Evolutionary conservation across 2,797 vertebrate species (phyloP).

Genomic region (Lutjanus campechanus): DNA sequence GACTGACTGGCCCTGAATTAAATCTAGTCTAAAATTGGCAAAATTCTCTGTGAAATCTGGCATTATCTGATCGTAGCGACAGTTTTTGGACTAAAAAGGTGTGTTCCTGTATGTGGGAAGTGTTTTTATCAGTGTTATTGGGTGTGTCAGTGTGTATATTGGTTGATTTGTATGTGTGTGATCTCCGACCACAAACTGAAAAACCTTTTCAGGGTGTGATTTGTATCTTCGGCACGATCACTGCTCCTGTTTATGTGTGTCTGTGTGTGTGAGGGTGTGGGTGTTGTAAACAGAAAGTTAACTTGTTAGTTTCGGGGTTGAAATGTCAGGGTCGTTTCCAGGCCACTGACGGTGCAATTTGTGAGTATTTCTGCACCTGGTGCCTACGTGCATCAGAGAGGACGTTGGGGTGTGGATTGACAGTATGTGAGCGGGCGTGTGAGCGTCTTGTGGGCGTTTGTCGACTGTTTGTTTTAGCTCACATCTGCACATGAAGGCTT

Average conservation of each 20-base stretch:
- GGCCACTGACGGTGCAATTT: conserved; percentile 10
- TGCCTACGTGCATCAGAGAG: conserved; percentile 18
- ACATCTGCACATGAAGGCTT: conserved; percentile 21
- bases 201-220: conserved; percentile 36
- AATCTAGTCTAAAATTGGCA: background rate
- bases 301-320: conserved; percentile 37
- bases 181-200: conserved; percentile 55
- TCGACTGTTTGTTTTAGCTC: background rate
- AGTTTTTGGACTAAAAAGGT: background rate
- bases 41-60: background rate
- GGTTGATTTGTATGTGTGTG: conserved; percentile 30
- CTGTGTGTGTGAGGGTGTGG: conserved; percentile 17
- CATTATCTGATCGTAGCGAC: background rate
- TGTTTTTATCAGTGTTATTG: conserved; percentile 27
- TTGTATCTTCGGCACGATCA: conserved; percentile 12
- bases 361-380: conserved; percentile 34
- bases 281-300: conserved; percentile 25
- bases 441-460: conserved; percentile 25
- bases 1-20: background rate
- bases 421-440: conserved; percentile 32
- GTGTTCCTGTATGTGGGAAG: conserved; percentile 11
- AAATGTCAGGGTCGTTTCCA: conserved; percentile 37
- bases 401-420: conserved; percentile 23
- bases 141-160: conserved; percentile 40
- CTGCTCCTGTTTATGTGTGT: conserved; percentile 6